Evolutionary conservation across 2,113 vertebrate genomes (phyloP).

Genomic region (Naja naja): DNA sequence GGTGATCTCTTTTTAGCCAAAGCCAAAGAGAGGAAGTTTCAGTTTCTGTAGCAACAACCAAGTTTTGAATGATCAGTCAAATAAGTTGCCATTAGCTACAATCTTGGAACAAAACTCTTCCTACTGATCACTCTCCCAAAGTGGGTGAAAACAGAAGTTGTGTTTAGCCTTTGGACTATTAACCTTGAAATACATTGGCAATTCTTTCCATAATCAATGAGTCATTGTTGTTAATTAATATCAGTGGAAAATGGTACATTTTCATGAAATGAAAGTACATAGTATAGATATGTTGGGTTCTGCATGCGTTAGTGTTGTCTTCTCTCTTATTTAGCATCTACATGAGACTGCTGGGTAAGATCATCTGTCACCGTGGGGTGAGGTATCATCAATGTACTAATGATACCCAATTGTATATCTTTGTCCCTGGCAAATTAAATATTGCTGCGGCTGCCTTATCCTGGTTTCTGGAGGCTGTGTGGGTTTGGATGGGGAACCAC

Average conservation of each 20-base stretch:
- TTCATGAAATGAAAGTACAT: background rate
- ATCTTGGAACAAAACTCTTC: background rate
- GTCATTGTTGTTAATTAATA: background rate
- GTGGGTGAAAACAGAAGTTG: background rate
- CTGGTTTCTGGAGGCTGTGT: background rate
- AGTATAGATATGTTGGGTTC: background rate
- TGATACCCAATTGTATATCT: no score
- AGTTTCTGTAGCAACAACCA: background rate
- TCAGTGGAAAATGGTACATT: background rate
- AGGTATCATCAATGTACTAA: no score
- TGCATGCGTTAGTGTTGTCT: no score
- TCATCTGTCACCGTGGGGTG: no score
- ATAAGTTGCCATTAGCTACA: background rate
- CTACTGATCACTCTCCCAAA: background rate
- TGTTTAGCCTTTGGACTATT: background rate
- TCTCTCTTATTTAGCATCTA: no score
- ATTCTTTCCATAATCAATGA: background rate
- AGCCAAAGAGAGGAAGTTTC: background rate
- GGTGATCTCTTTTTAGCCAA: background rate
- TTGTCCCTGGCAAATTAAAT: background rate
- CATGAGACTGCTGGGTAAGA: no score
- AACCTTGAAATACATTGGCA: background rate
- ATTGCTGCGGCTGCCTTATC: background rate
- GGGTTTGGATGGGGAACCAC: background rate
- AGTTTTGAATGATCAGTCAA: background rate